A percentile compares a stretch with the other conserved stretches of the same genome.
Conservation (phyloP, 1,140 invertebrate genomes). For the Neoseiulus cucumeris region DNA sequence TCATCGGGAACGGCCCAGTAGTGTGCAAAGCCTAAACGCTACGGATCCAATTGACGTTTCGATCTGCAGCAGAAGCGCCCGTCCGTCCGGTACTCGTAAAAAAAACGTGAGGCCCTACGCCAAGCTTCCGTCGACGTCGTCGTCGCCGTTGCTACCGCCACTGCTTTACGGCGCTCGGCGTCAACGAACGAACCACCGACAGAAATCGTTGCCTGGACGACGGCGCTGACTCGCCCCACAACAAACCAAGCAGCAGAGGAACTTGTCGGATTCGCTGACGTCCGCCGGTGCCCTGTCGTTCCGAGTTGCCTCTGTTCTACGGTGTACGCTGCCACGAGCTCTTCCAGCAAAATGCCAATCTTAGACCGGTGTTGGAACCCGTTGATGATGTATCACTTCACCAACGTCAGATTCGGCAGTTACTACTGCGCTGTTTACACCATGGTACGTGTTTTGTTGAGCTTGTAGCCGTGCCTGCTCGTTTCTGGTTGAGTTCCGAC, state of each 20-base stretch:
- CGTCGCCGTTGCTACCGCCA: not conserved
- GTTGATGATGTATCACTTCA: constrained; percentile 18
- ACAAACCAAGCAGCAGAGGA: not conserved
- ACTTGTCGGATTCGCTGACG: not conserved
- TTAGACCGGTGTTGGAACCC: constrained; percentile 17
- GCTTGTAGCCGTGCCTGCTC: no score
- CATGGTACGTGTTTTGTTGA: constrained; percentile 4
- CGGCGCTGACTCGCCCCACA: constrained; percentile 9
- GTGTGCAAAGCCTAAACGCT: no score
- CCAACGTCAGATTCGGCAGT: constrained; percentile 16
- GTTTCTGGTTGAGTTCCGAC: no score
- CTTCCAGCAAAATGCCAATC: constrained; percentile 10
- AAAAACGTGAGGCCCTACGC: no score
- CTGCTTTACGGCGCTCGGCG: not conserved
- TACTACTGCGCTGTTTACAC: constrained; percentile 18
- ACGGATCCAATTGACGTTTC: no score
- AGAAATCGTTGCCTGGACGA: constrained; percentile 4
- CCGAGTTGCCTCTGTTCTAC: not conserved
- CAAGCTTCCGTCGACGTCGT: not conserved
- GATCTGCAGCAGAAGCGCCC: no score
- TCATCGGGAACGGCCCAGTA: no score
- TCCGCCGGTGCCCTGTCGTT: not conserved
- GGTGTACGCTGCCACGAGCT: not conserved
- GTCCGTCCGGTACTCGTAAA: no score
- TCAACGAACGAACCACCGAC: not conserved